A percentile compares a stretch with the other conserved stretches of the same genome.
These are phyloP conservation scores for Oligia fasciuncula DNA, from an alignment of 2,888 invertebrate genomes.

Conservation along the genomic window DNA sequence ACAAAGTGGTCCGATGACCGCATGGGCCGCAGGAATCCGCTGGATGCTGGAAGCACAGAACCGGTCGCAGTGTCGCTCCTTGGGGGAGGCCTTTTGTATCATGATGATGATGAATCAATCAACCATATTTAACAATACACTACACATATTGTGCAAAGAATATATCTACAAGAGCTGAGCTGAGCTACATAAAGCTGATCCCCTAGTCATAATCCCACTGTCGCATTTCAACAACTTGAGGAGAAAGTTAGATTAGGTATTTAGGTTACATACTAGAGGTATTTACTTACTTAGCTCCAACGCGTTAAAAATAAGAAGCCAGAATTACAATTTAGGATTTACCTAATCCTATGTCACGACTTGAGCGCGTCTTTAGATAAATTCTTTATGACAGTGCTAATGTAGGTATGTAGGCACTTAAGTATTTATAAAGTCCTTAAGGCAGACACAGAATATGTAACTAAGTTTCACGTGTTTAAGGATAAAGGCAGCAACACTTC, in stretches of 20 bases:
- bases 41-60: neutral
- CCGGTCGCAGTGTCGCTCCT: neutral
- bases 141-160: neutral
- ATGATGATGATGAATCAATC: no score
- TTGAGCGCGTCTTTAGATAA: slow-evolving; percentile 50
- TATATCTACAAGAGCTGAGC: neutral
- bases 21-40: neutral
- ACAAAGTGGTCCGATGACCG: neutral
- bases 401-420: slow-evolving; percentile 40
- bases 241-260: slow-evolving; percentile 32
- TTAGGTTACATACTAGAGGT: neutral
- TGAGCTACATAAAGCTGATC: neutral
- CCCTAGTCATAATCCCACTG: neutral
- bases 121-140: neutral
- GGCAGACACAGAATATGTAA: slow-evolving; percentile 51
- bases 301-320: slow-evolving; percentile 38
- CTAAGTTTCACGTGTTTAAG: slow-evolving; percentile 21
- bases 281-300: slow-evolving; percentile 15
- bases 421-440: slow-evolving; percentile 46
- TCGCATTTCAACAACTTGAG: neutral
- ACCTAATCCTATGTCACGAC: slow-evolving; percentile 33
- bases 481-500: slow-evolving; percentile 13
- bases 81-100: neutral
- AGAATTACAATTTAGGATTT: slow-evolving; percentile 50
- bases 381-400: slow-evolving; percentile 53